phyloP scores from a whole-genome alignment of 2,797 vertebrate species.

The Adrianichthys oophorus region DNA sequence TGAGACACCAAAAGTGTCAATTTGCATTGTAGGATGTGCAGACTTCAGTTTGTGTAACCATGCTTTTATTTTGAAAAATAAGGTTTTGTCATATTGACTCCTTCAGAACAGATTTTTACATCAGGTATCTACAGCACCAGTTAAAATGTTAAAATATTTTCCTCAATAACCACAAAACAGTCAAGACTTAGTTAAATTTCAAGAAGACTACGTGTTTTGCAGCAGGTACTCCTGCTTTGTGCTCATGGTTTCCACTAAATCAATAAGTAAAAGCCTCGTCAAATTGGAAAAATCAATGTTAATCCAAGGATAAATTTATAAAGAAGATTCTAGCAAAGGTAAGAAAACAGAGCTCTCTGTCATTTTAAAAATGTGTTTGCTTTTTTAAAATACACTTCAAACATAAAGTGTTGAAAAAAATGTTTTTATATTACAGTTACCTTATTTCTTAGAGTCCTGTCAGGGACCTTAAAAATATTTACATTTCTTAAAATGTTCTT shows the following conservation, averaged over 20 bases:
- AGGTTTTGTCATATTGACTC: neutral
- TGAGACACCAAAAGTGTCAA: neutral
- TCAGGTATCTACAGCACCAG: neutral
- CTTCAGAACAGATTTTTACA: slow-evolving; percentile 1
- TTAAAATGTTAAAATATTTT: neutral
- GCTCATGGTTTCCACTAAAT: slow-evolving; percentile 35
- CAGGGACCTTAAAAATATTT: slow-evolving; percentile 23
- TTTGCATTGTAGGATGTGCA: neutral
- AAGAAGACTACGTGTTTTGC: slow-evolving; percentile 39
- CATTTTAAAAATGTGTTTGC: too few species aligned
- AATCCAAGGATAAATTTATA: neutral
- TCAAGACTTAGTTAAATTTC: slow-evolving; percentile 27
- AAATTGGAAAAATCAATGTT: slow-evolving; percentile 36
- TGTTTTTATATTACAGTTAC: too few species aligned
- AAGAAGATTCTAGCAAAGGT: too few species aligned
- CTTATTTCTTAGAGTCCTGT: neutral
- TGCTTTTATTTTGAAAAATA: neutral
- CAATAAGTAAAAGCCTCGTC: slow-evolving; percentile 46
- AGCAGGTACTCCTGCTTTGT: slow-evolving; percentile 21
- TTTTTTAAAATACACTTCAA: too few species aligned
- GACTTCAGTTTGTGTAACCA: neutral
- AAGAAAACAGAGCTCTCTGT: too few species aligned
- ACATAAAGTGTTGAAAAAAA: too few species aligned
- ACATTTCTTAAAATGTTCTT: slow-evolving; percentile 19
- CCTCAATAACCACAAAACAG: slow-evolving; percentile 22